Conservation (phyloP, 1,140 invertebrate genomes). For the Eciton burchellii region DNA sequence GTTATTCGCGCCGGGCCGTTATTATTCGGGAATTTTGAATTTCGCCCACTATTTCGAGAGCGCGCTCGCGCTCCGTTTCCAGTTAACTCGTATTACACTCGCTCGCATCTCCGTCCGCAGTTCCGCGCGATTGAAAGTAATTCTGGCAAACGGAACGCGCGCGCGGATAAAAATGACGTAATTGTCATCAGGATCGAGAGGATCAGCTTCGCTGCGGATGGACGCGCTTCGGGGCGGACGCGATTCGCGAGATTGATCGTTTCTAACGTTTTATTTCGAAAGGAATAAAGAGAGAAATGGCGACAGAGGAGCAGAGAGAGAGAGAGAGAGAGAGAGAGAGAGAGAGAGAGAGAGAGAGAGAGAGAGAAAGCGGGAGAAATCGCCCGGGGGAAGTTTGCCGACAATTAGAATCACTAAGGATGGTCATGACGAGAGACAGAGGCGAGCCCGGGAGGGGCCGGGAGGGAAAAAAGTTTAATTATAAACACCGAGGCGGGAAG, state of each 20-base stretch:
- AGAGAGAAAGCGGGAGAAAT: slow-evolving; percentile 29
- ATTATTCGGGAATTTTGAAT: slow-evolving; percentile 55
- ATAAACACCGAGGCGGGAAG: slow-evolving; percentile 79
- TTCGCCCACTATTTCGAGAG: slow-evolving; percentile 39
- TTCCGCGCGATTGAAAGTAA: slow-evolving; percentile 36
- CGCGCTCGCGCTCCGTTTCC: slow-evolving; percentile 16
- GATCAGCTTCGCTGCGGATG: neutral
- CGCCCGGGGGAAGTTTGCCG: slow-evolving; percentile 65
- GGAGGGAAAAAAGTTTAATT: slow-evolving; percentile 82
- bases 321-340: neutral
- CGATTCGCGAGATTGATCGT: slow-evolving; percentile 4
- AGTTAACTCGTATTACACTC: slow-evolving; percentile 46
- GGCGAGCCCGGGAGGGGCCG: slow-evolving; percentile 28
- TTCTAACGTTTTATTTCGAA: slow-evolving; percentile 12
- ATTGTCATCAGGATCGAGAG: neutral
- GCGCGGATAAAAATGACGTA: neutral
- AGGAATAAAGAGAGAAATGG: too few relatives aligned
- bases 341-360: neutral
- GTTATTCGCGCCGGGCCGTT: slow-evolving; percentile 52
- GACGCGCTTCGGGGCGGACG: neutral
- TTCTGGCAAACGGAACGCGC: neutral
- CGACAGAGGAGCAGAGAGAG: too few relatives aligned
- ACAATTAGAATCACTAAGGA: slow-evolving; percentile 85
- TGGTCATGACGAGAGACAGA: slow-evolving; percentile 70
- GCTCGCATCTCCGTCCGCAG: neutral